Percentiles rank a stretch among this genome's conserved stretches.
phyloP scores from a whole-genome alignment of 1,140 invertebrate genomes.

The Anthonomus grandis region DNA sequence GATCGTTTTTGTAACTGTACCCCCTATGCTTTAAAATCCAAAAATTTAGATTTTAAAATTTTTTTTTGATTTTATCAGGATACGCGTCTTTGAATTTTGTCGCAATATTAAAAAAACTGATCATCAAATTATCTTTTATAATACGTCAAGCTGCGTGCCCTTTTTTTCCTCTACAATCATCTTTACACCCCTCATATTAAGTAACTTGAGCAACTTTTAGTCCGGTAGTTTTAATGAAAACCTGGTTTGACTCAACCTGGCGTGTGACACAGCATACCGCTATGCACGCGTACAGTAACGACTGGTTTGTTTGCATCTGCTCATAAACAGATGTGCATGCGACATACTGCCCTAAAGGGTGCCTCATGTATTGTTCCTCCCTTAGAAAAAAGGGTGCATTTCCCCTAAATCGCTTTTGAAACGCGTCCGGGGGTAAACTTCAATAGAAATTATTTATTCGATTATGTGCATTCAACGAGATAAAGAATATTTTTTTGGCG shows the following conservation, averaged over 20 bases:
- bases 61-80: no score
- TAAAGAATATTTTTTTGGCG: neutral
- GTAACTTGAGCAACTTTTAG: no score
- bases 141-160: no score
- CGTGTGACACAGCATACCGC: conserved; percentile 11
- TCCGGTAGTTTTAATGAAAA: conserved; percentile 14
- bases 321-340: conserved; percentile 23
- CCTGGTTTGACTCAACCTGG: conserved; percentile 18
- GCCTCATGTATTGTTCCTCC: conserved; percentile 15
- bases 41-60: no score
- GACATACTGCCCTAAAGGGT: conserved; percentile 28
- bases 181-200: no score
- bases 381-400: conserved; percentile 20
- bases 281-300: conserved; percentile 19
- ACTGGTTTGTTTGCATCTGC: conserved; percentile 17
- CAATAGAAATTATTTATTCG: neutral
- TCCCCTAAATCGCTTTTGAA: neutral
- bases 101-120: no score
- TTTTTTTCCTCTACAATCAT: no score
- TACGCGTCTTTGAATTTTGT: no score
- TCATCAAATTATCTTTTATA: no score
- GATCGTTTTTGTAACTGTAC: no score
- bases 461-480: neutral
- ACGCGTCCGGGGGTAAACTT: neutral
- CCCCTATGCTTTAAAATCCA: no score